These are phyloP conservation scores for Hydriomena furcata DNA, from an alignment of 2,888 invertebrate genomes.

Conservation along the genomic window DNA sequence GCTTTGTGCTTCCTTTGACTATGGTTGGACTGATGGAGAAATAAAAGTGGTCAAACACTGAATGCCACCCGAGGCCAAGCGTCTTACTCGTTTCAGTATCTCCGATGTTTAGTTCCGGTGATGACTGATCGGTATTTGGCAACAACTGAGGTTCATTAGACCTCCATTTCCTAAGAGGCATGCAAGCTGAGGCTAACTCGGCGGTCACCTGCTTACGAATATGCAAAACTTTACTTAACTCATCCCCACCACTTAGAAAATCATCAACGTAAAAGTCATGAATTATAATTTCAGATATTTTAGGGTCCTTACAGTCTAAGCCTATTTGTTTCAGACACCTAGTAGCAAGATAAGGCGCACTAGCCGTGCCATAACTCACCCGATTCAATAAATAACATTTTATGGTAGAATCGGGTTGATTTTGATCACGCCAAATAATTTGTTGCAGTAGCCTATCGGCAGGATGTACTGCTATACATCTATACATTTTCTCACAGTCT, in stretches of 20 bases:
- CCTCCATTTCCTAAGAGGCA: conserved; percentile 8
- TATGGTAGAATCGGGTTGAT: conserved; percentile 15
- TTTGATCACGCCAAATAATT: conserved; percentile 36
- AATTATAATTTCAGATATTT: conserved; percentile 1
- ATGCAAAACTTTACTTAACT: not conserved
- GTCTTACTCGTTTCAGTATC: conserved; percentile 29
- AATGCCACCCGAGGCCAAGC: conserved; percentile 38
- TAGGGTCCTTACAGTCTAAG: conserved; percentile 4
- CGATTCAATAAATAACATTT: conserved; percentile 33
- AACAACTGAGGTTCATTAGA: conserved; percentile 4
- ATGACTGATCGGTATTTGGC: too few relatives aligned
- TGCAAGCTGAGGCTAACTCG: conserved; percentile 2
- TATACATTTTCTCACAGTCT: conserved; percentile 39
- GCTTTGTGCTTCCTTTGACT: conserved; percentile 36
- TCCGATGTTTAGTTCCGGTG: conserved; percentile 6
- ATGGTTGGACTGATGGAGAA: conserved; percentile 20
- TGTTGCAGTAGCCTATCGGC: conserved; percentile 30
- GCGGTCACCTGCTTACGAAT: not conserved
- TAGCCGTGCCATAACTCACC: conserved; percentile 39
- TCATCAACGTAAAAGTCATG: too few relatives aligned
- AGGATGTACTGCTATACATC: conserved; percentile 27
- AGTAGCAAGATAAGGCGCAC: conserved; percentile 29
- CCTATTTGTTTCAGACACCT: conserved; percentile 24
- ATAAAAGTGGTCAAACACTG: conserved; percentile 32
- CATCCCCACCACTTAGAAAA: conserved; percentile 4